Conservation (phyloP, 2,888 invertebrate genomes). For the Yponomeuta sedellus region DNA sequence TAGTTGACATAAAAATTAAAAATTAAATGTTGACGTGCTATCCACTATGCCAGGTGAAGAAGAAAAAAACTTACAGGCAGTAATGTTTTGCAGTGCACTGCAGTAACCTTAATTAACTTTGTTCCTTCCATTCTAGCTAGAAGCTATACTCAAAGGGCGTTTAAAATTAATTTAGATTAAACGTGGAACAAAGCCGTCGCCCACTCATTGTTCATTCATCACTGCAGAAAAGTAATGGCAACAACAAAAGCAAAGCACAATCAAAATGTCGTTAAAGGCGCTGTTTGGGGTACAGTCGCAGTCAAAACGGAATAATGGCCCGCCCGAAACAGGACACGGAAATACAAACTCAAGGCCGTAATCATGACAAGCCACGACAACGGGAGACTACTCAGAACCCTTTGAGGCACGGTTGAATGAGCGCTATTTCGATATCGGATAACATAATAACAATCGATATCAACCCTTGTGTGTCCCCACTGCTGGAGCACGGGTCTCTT, state of each 20-base stretch:
- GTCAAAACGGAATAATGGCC: not conserved
- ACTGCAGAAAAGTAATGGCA: constrained; percentile 1
- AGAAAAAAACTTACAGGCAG: no score
- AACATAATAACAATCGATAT: no score
- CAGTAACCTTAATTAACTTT: no score
- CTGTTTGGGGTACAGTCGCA: not conserved
- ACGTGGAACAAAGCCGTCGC: not conserved
- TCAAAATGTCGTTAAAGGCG: constrained; percentile 1
- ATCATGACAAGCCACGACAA: constrained; percentile 10
- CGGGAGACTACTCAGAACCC: not conserved
- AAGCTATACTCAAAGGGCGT: not conserved
- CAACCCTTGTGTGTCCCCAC: no score
- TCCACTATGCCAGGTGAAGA: no score
- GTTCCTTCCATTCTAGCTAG: no score
- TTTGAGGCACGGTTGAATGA: not conserved
- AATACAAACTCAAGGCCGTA: constrained; percentile 6
- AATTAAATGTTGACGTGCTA: no score
- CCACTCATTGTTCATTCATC: not conserved
- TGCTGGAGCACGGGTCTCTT: no score
- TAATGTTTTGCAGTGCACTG: no score
- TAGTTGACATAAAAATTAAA: no score
- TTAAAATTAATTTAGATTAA: not conserved
- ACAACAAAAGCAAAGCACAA: not conserved
- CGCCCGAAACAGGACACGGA: constrained; percentile 7
- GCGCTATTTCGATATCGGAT: not conserved